Evolutionary conservation across 2,888 invertebrate genomes (phyloP), one percentile per base, ranked within the genome.

Genomic region (Spatulosminthurus flaviceps): DNA sequence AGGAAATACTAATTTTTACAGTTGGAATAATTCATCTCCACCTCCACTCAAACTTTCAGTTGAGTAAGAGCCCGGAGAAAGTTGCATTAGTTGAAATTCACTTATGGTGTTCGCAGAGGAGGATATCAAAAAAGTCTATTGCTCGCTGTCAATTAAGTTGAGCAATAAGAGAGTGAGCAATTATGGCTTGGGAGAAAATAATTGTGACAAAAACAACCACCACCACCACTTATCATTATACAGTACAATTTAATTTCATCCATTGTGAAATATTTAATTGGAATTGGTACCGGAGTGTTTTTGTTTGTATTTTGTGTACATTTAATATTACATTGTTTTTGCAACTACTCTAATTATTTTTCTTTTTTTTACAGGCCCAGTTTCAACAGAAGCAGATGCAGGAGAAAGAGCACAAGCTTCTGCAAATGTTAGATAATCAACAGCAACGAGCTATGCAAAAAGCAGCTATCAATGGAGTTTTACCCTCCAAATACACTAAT

Each of bases 361-460:
- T 34, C 34, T 9, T 34, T 7, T 34, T 16, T 16, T 5, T 88
- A 2, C 89, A 95, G 94, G 94, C 94, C 83, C 91, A 92, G 81
- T 94, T 93, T 88, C 94, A 94, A 87, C 93, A 94, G 87, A 93
- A 92, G 86, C 94, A 94, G 86, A 90, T 93, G 88, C 92, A 93
- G 87, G 94, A 94, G 87, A 92, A 93, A 83, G 94, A 94, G 87
- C 90, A 93, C 88, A 93, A 93, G 86, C 91, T 94, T 80, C 89
- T 93, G 51, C 91, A 92, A 82, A 89, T 93, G 83, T 92, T 92
- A 88, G 92, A 92, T 84, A 91, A 90, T 78, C 92, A 92, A 79
- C 92, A 92, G 86, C 91, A 92, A 83, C 88, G 91, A 26, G 91
- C 92, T 4, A 89, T 92, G 83, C 91, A 92, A 84, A 83, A 82